A percentile compares a stretch with the other conserved stretches of the same genome.
phyloP scores from a whole-genome alignment of 2,797 vertebrate genomes.

The Etheostoma nigrum region DNA sequence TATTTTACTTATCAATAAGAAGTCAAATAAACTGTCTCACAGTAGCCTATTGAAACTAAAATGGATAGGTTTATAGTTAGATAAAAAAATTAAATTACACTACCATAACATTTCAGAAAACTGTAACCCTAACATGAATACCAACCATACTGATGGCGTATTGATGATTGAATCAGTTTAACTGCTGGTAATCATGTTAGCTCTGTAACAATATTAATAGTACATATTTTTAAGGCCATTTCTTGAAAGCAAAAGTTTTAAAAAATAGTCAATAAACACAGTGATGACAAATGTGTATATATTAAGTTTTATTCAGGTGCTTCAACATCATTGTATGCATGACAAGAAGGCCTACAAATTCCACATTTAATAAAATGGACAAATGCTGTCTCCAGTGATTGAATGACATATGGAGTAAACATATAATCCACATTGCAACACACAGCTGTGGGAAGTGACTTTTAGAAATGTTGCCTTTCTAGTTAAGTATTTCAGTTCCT shows the following conservation, averaged over 20 bases:
- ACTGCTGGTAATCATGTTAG: neutral
- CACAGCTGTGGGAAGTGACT: slow-evolving; percentile 36
- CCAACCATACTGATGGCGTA: neutral
- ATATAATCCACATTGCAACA: slow-evolving; percentile 44
- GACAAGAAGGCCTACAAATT: slow-evolving; percentile 42
- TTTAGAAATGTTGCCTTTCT: slow-evolving; percentile 48
- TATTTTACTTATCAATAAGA: neutral
- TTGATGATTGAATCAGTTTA: neutral
- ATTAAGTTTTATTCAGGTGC: slow-evolving; percentile 76
- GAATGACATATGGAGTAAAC: slow-evolving; percentile 49
- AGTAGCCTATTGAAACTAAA: neutral
- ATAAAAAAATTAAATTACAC: neutral
- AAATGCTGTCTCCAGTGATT: slow-evolving; percentile 54
- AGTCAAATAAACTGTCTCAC: neutral
- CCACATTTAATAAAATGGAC: slow-evolving; percentile 58
- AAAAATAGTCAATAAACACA: slow-evolving; percentile 6
- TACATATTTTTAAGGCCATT: neutral
- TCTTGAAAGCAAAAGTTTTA: neutral
- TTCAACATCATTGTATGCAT: slow-evolving; percentile 57
- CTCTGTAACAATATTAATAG: neutral
- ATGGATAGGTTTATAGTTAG: neutral
- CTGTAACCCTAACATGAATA: neutral
- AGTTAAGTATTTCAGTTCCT: slow-evolving; percentile 34
- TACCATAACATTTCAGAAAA: neutral
- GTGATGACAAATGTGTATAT: slow-evolving; percentile 55